Evolutionary conservation across 2,113 vertebrate species (phyloP).

Genomic region (Ptyas mucosa): DNA sequence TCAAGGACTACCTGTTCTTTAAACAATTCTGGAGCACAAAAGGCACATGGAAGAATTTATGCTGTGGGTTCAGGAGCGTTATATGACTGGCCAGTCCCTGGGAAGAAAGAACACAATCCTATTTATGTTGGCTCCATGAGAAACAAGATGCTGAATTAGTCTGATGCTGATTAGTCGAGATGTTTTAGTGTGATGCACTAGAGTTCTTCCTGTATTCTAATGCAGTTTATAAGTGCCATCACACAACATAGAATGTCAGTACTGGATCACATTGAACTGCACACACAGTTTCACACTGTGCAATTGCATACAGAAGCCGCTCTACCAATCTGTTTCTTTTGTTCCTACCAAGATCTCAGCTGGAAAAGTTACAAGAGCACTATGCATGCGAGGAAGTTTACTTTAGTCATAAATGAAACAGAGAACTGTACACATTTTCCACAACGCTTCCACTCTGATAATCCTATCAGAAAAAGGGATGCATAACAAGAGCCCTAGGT

Average conservation of each 20-base stretch:
- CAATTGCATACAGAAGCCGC: background rate
- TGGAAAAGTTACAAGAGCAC: conserved; percentile 7
- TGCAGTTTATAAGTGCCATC: background rate
- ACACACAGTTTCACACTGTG: background rate
- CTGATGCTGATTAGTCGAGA: background rate
- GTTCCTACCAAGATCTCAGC: background rate
- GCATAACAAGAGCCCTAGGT: background rate
- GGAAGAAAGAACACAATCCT: background rate
- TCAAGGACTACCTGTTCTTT: background rate
- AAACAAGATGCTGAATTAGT: background rate
- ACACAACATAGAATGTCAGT: too few species aligned
- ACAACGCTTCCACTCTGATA: conserved; percentile 10
- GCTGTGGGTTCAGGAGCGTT: background rate
- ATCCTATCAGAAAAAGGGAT: background rate
- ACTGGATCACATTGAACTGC: background rate
- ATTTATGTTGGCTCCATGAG: background rate
- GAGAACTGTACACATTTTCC: background rate
- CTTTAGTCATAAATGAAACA: conserved; percentile 16
- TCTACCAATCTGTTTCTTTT: background rate
- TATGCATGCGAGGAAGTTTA: conserved; percentile 34
- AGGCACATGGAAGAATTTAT: background rate
- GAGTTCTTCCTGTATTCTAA: background rate
- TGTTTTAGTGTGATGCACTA: background rate
- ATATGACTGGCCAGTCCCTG: background rate
- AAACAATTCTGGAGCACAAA: background rate